These are phyloP conservation scores for Drosophila glabriapex DNA, from an alignment of 2,888 invertebrate species.

Conservation along the genomic window DNA sequence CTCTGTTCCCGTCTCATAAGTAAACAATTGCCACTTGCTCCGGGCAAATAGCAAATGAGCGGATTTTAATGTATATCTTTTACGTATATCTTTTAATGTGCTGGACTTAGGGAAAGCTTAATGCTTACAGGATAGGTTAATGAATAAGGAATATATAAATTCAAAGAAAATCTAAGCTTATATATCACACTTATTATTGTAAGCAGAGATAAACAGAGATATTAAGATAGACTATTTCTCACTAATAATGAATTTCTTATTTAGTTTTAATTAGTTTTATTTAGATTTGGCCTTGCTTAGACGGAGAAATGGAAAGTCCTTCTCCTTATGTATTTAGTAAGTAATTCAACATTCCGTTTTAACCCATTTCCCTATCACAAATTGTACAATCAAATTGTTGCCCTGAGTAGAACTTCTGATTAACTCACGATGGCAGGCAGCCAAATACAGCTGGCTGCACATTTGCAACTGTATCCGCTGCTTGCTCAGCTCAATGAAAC, in stretches of 20 bases:
- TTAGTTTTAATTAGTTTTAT: background rate
- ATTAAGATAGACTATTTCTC: background rate
- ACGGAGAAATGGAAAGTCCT: background rate
- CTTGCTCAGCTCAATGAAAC: conserved; percentile 59
- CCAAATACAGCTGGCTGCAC: conserved; percentile 4
- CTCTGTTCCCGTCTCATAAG: conserved; percentile 17
- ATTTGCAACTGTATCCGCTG: conserved; percentile 4
- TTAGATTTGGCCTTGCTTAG: background rate
- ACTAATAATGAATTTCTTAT: background rate
- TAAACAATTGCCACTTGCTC: conserved; percentile 39
- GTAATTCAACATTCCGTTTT: background rate
- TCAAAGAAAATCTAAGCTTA: background rate
- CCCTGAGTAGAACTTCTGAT: background rate
- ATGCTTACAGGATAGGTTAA: background rate
- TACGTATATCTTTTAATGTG: background rate
- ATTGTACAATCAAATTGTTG: background rate
- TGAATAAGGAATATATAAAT: background rate
- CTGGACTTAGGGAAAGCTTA: background rate
- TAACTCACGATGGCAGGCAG: background rate
- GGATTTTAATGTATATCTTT: background rate
- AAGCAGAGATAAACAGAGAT: background rate
- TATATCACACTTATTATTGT: background rate
- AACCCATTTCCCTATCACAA: background rate
- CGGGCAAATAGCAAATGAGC: conserved; percentile 5
- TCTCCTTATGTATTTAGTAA: background rate